These are phyloP conservation scores for Pollenia griseotomentosa DNA, from an alignment of 2,888 invertebrate genomes.

Conservation along the genomic window DNA sequence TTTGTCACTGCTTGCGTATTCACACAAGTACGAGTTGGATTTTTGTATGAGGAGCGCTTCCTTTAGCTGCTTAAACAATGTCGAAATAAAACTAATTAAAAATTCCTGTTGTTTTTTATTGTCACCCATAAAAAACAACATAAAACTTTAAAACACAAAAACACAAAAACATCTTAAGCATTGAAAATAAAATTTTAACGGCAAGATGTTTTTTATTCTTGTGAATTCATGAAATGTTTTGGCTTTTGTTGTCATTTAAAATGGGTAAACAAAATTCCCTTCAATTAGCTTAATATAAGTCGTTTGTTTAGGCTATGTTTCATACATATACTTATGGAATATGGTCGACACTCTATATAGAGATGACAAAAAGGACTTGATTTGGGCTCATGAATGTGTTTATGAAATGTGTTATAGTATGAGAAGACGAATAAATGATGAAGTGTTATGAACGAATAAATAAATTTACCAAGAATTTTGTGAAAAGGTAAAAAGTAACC, in stretches of 20 bases:
- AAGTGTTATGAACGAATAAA: too few relatives aligned
- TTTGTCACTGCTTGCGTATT: too few relatives aligned
- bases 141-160: not conserved
- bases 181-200: not conserved
- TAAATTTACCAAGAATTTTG: too few relatives aligned
- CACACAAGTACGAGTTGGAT: not conserved
- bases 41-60: not conserved
- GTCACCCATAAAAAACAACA: not conserved
- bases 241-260: conserved; percentile 3
- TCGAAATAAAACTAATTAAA: conserved; percentile 58
- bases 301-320: not conserved
- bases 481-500: too few relatives aligned
- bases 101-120: conserved; percentile 39
- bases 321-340: not conserved
- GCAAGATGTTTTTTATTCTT: not conserved
- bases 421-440: too few relatives aligned
- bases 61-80: not conserved
- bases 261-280: conserved; percentile 21
- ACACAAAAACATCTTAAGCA: conserved; percentile 1
- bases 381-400: too few relatives aligned
- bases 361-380: too few relatives aligned
- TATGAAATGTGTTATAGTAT: too few relatives aligned
- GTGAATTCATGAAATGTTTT: conserved; percentile 5
- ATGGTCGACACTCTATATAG: not conserved
- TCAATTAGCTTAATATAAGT: not conserved